Evolutionary conservation across 2,113 vertebrate genomes (phyloP).

Genomic region (Daphoenositta chrysoptera): DNA sequence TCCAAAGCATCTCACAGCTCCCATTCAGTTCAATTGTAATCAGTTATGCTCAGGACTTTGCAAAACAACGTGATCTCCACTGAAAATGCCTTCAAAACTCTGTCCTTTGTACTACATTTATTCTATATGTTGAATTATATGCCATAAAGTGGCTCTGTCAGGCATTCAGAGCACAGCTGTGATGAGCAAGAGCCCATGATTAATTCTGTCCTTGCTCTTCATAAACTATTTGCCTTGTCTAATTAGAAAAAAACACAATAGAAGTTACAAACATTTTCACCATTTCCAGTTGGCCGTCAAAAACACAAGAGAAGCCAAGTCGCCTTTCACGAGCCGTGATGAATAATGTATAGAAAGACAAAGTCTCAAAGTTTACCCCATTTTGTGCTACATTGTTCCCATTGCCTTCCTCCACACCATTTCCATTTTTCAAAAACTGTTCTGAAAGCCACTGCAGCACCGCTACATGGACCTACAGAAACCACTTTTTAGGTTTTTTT

Average conservation of each 20-base stretch:
- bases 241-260: constrained; percentile 56
- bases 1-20: constrained; percentile 28
- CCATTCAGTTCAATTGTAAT: constrained; percentile 45
- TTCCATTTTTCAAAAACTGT: not conserved
- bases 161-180: constrained; percentile 53
- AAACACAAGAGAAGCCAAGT: constrained; percentile 28
- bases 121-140: constrained; percentile 66
- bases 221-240: constrained; percentile 52
- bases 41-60: constrained; percentile 18
- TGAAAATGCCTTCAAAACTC: constrained; percentile 29
- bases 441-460: not conserved
- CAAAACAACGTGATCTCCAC: not conserved
- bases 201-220: constrained; percentile 63
- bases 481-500: not conserved
- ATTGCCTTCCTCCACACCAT: not conserved
- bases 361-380: constrained; percentile 23
- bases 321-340: not conserved
- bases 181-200: constrained; percentile 38
- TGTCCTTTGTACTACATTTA: constrained; percentile 27
- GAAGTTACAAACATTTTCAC: constrained; percentile 54
- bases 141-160: constrained; percentile 48
- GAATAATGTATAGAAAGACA: constrained; percentile 62
- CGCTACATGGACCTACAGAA: not conserved
- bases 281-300: constrained; percentile 29
- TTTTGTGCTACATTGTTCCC: not conserved